Conservation (phyloP, 2,797 vertebrate species). For the Anguilla anguilla region DNA sequence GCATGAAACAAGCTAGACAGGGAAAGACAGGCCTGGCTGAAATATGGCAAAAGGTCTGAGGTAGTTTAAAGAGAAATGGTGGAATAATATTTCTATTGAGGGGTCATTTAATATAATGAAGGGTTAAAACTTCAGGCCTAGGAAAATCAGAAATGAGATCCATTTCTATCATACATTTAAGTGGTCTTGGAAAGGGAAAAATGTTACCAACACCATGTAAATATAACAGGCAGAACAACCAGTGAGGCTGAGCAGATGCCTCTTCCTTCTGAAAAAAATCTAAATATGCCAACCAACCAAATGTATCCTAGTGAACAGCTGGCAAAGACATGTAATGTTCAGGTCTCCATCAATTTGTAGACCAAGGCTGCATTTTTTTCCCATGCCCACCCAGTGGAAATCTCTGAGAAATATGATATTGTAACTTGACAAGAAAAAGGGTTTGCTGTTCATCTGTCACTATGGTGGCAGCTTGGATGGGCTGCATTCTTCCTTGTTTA, state of each 20-base stretch:
- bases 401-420: neutral
- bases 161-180: neutral
- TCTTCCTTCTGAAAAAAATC: neutral
- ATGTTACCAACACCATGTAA: neutral
- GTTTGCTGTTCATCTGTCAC: neutral
- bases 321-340: neutral
- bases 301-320: neutral
- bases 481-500: neutral
- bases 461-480: neutral
- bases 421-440: neutral
- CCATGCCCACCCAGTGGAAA: neutral
- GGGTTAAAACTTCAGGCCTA: neutral
- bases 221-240: neutral
- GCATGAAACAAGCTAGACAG: neutral
- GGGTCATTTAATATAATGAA: neutral
- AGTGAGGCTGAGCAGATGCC: neutral
- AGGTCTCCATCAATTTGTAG: neutral
- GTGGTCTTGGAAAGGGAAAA: neutral
- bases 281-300: neutral
- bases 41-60: neutral
- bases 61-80: conserved; percentile 8
- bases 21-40: neutral
- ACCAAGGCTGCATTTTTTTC: neutral
- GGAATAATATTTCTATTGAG: neutral
- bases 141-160: neutral